Evolutionary conservation across 2,113 vertebrate genomes (phyloP), one percentile per base, ranked within the genome.

Genomic region (Nettapus auritus): DNA sequence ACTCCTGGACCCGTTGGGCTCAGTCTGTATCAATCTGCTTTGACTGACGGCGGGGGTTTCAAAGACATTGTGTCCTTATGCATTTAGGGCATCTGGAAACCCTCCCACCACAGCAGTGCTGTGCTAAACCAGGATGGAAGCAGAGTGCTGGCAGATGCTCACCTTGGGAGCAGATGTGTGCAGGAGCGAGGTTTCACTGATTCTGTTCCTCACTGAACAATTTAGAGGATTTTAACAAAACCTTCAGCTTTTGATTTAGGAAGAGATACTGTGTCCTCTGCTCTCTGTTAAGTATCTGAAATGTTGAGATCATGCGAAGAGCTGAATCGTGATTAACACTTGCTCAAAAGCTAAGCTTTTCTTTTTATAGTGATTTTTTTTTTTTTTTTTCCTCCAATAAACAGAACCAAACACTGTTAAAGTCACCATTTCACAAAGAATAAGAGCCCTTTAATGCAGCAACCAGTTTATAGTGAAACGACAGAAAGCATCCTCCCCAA

Each of bases 31-130:
- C 53, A 48, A 3, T 23, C 60, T 60, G 38, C 11, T 82, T 71
- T 81, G 73, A 15, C 69, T 42, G 86, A 75, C 34, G 60, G 48
- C n/a, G 34, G 53, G 84, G 38, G 75, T 89, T 88, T 75, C 69
- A 75, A 81, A 86, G 33, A 40, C 53, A 44, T 48, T 2, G 34
- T 20, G 66, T 68, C 38, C 20, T 70, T 48, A 5, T 0, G 1
- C 46, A 29, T 60, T 82, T 73, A 50, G 85, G n/a, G 28, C 57
- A 46, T 29, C 71, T 53, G 79, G 56, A 69, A 53, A 19, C 18
- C 52, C 36, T 40, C 56, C 50, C 9, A 10, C 5, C 13, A 5
- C 69, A 56, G 69, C 84, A 77, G n/a, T 0, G 0, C 77, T 13
- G 20, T 31, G 66, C 86, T 74, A 34, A 52, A 68, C 26, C 26